These are phyloP conservation scores for Xylocampa areola DNA, from an alignment of 2,888 invertebrate genomes.

Conservation along the genomic window DNA sequence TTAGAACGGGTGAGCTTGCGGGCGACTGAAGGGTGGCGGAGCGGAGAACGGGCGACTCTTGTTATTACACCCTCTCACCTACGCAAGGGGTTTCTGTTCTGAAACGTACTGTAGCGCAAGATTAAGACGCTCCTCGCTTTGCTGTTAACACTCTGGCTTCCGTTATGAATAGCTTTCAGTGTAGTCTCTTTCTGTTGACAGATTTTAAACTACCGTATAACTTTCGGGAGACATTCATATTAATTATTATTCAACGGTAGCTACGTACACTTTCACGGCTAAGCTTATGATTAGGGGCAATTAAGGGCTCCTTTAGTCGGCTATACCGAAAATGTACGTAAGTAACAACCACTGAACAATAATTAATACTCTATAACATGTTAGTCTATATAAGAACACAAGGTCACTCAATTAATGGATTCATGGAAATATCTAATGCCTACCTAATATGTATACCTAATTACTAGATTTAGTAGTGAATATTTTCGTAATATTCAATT, in stretches of 20 bases:
- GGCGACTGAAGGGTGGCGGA: slow-evolving; percentile 74
- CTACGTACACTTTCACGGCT: too few species aligned
- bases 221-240: too few species aligned
- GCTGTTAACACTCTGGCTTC: slow-evolving; percentile 81
- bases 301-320: too few species aligned
- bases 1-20: slow-evolving; percentile 78
- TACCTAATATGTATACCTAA: too few species aligned
- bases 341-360: too few species aligned
- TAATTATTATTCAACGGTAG: too few species aligned
- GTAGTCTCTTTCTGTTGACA: slow-evolving; percentile 66
- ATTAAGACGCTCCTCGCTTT: slow-evolving; percentile 85
- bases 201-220: slow-evolving; percentile 64
- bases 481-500: slow-evolving; percentile 2
- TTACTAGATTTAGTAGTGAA: too few species aligned
- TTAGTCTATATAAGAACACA: too few species aligned
- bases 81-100: slow-evolving; percentile 83
- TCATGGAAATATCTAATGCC: background rate
- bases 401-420: background rate
- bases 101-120: slow-evolving; percentile 83
- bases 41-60: slow-evolving; percentile 75
- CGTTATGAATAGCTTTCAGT: slow-evolving; percentile 76
- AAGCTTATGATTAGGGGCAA: too few species aligned
- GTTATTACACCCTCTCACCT: slow-evolving; percentile 89
- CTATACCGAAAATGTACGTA: too few species aligned
- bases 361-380: too few species aligned